phyloP scores from a whole-genome alignment of 2,113 vertebrate species.

The Garra rufa region DNA sequence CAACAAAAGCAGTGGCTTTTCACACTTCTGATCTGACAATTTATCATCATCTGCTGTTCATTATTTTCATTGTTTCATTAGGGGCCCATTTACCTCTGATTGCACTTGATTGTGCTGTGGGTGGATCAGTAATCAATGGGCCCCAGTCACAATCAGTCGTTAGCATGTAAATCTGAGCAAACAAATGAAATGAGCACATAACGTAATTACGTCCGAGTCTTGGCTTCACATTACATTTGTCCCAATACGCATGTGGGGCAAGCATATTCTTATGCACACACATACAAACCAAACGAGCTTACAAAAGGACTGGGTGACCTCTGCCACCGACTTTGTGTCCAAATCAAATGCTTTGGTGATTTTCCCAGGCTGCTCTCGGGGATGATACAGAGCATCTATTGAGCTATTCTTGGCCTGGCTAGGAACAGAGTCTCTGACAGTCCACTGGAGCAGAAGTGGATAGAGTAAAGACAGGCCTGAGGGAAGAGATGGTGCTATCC shows the following conservation, averaged over 20 bases:
- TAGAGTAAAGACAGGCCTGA: slow-evolving; percentile 28
- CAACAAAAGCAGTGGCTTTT: background rate
- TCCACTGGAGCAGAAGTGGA: slow-evolving; percentile 46
- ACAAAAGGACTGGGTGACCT: slow-evolving; percentile 56
- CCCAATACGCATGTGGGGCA: background rate
- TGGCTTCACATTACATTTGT: slow-evolving; percentile 18
- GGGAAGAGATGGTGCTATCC: slow-evolving; percentile 14
- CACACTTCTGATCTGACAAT: slow-evolving; percentile 29
- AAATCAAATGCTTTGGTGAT: slow-evolving; percentile 48
- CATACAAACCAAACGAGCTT: slow-evolving; percentile 9
- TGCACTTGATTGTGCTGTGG: slow-evolving; percentile 36
- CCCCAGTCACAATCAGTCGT: slow-evolving; percentile 25
- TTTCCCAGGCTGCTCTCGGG: slow-evolving; percentile 52
- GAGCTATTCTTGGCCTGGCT: slow-evolving; percentile 58
- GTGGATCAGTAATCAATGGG: slow-evolving; percentile 34
- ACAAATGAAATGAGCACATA: slow-evolving; percentile 38
- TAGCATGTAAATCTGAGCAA: slow-evolving; percentile 37
- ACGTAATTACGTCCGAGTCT: background rate
- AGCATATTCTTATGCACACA: slow-evolving; percentile 7
- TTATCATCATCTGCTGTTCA: slow-evolving; percentile 25
- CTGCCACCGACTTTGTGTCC: slow-evolving; percentile 44
- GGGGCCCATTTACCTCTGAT: background rate
- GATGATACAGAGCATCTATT: slow-evolving; percentile 53
- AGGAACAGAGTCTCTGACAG: slow-evolving; percentile 43
- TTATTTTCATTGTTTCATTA: slow-evolving; percentile 31